Percentiles rank a stretch among this genome's conserved stretches.
Evolutionary conservation across 2,797 vertebrate species (phyloP).

Genomic region (Cynopterus sphinx): DNA sequence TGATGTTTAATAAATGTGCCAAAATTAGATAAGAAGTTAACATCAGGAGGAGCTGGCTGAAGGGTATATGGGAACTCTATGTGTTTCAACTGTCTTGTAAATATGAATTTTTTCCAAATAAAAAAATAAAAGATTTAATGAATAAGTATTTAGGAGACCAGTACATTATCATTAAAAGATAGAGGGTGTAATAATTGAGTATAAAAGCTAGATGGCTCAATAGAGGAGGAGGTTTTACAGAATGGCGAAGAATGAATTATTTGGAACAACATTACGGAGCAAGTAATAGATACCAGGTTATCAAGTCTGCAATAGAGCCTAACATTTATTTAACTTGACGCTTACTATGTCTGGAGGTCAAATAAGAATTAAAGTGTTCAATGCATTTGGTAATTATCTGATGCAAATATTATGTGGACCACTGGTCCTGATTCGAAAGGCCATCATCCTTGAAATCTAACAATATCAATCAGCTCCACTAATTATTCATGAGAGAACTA

Average conservation of each 20-base stretch:
- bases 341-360: background rate
- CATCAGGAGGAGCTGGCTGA: background rate
- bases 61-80: background rate
- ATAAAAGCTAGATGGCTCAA: background rate
- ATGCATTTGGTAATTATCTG: constrained; percentile 42
- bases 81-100: background rate
- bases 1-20: background rate
- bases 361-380: background rate
- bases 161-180: background rate
- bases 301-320: background rate
- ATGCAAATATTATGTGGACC: constrained; percentile 27
- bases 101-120: constrained; percentile 14
- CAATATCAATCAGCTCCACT: background rate
- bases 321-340: constrained; percentile 32
- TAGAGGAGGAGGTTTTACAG: background rate
- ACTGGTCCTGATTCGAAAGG: background rate
- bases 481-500: background rate
- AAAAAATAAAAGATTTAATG: constrained; percentile 5
- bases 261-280: background rate
- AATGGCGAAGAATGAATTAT: background rate
- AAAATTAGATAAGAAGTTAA: background rate
- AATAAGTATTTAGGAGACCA: background rate
- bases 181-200: background rate
- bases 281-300: background rate
- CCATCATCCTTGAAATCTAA: constrained; percentile 28